A percentile compares a stretch with the other conserved stretches of the same genome.
These are phyloP conservation scores for Nothocercus nigrocapillus DNA, from an alignment of 2,113 vertebrate genomes.

Conservation along the genomic window DNA sequence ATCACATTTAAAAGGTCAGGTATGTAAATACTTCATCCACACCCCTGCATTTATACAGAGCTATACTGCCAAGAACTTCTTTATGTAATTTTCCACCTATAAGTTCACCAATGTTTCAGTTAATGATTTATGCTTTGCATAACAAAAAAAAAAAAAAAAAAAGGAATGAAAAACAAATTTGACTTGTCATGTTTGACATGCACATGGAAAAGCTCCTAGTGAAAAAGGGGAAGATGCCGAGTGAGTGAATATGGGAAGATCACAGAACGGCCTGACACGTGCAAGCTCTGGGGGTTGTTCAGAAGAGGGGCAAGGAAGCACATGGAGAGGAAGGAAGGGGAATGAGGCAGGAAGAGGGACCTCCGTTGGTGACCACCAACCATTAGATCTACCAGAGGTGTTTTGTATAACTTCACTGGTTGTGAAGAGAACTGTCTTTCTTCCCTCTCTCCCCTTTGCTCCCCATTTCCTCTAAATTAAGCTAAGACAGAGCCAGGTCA, in stretches of 20 bases:
- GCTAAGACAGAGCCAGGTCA: not conserved
- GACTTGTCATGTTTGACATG: not conserved
- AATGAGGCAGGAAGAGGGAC: not conserved
- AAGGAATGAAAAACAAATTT: not conserved
- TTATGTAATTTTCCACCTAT: not conserved
- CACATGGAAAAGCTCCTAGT: not conserved
- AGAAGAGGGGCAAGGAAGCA: not conserved
- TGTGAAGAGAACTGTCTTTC: not conserved
- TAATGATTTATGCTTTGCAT: not conserved
- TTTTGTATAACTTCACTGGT: not conserved
- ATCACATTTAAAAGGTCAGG: not conserved
- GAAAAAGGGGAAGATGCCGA: not conserved
- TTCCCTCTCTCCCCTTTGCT: not conserved
- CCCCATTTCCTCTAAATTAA: accelerated
- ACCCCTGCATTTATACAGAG: accelerated
- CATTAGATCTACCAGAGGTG: not conserved
- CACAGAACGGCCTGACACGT: not conserved
- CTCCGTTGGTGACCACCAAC: not conserved
- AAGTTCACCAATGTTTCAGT: not conserved
- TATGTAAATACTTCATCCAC: accelerated
- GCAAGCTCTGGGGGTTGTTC: not conserved
- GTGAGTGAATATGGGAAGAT: not conserved
- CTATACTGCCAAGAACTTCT: not conserved
- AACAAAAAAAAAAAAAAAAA: not conserved
- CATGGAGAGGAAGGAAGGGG: not conserved